Conservation (phyloP, 2,113 vertebrate genomes). For the Saguinus midas region DNA sequence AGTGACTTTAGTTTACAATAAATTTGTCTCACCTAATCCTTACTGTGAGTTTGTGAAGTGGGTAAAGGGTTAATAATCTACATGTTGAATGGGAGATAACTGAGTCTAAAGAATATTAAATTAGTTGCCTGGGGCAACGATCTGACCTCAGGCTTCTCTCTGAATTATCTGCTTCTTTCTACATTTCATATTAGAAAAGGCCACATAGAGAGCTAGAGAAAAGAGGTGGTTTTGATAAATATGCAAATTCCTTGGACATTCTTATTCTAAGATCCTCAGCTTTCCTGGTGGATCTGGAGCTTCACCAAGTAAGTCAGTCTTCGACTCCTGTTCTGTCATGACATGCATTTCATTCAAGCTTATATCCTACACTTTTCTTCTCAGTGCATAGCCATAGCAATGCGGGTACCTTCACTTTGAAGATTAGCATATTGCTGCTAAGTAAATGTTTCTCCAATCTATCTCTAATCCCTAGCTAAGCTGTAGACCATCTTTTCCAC, state of each 20-base stretch:
- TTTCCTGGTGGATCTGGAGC: accelerated
- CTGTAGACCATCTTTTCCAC: no score
- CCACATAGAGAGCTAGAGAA: accelerated
- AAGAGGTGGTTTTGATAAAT: no score
- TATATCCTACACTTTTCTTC: neutral
- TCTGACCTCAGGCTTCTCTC: neutral
- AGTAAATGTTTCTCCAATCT: neutral
- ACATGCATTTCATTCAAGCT: neutral
- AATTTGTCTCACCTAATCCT: accelerated
- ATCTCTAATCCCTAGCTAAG: accelerated
- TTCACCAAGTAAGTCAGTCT: neutral
- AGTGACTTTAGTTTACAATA: neutral
- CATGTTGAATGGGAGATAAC: neutral
- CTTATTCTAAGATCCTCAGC: accelerated
- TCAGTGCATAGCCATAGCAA: neutral
- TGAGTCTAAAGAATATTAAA: neutral
- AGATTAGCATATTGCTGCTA: no score
- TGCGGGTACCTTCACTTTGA: no score
- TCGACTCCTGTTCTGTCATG: neutral
- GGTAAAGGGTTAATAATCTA: neutral
- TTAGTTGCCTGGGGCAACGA: neutral
- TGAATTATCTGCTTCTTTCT: neutral
- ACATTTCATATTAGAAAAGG: neutral
- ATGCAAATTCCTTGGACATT: no score
- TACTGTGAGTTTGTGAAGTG: neutral